Evolutionary conservation across 2,888 invertebrate species (phyloP), one percentile per base, ranked within the genome.

Genomic region (Mythimna impura): DNA sequence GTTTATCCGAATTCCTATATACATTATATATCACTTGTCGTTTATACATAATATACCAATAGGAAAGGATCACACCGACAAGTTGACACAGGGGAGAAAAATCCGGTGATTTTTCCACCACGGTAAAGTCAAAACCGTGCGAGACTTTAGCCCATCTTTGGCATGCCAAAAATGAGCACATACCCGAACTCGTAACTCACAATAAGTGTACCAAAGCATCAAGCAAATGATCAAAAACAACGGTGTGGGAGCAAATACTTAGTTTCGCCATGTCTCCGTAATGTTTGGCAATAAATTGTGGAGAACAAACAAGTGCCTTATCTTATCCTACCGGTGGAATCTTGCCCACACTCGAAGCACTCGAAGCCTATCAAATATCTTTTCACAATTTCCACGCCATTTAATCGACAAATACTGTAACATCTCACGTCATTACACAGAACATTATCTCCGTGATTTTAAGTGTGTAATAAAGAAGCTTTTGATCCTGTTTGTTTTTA

Each of bases 311-410:
- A 93, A 91, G 86, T 76, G 25, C 81, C 84, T 88, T 91, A 90
- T 92, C 90, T 91, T 85, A 88, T 88, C 87, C 84, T 73, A 73
- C 85, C 86, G 83, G 84, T 80, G 77, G 78, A 82, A 87, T 89
- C 86, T 87, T 81, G 81, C 86, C 86, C 89, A 79, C 87, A 89
- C 87, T 86, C 87, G 86, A 85, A 83, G 90, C 87, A 89, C 87
- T 86, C 87, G 86, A 85, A 83, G 90, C 88, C 90, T 90, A 93
- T 93, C 92, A 90, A 90, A 88, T 86, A 92, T 93, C 91, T 93
- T 92, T 92, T 91, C 90, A 91, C 87, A 88, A 88, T 92, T 95
- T 95, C 95, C 93, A 91, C 88, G 74, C 93, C 94, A 93, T 95
- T 95, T 90, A 92, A 91, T 88, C 87, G 83, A 84, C 90, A 89